Evolutionary conservation across 2,797 vertebrate genomes (phyloP), one percentile per base, ranked within the genome.

Genomic region (Mormyrops boulengeri): DNA sequence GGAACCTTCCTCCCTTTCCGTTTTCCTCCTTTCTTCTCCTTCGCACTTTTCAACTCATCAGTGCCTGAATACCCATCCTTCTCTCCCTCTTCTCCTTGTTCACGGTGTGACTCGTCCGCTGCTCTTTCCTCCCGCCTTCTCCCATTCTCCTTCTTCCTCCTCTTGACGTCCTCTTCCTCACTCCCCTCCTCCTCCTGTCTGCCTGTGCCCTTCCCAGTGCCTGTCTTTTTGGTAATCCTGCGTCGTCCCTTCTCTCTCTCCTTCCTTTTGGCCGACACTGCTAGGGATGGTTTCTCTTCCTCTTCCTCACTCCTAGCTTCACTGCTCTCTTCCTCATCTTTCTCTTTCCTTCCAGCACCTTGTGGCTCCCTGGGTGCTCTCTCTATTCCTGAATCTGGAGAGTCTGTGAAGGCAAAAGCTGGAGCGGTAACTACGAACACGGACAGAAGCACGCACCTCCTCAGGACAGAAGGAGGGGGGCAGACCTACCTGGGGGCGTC

Each of bases 401-500:
- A 92, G 89, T 92, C 93, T 92, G 87, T 30, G 49, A 88, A 12
- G 80, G 14, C 85, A 11, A 91, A 11, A 69, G 44, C 38, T 41
- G 34, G 82, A n/a, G 17, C 2, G 3, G 89, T 49, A 90, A 1
- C 52, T 2, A 88, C 3, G 3, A 7, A 11, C 19, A 26, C 8
- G 57, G 7, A 41, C 9, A 4, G 73, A 1, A 77, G n/a, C 22
- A 11, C 3, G 2, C 2, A 73, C 9, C 12, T 30, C 14, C 41
- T 49, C 55, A 44, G 17, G 3, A 85, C 17, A 22, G 47, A 8
- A 19, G 26, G 14, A 19, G 9, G 30, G 38, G 47, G 66, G 9
- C 22, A 88, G 4, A 49, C 8, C 44, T 49, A 96, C 96, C 96
- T 85, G 95, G 94, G 5, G 92, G 91, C 34, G 41, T 90, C 30